phyloP scores from a whole-genome alignment of 2,113 vertebrate species.

The Ailuropoda melanoleuca region DNA sequence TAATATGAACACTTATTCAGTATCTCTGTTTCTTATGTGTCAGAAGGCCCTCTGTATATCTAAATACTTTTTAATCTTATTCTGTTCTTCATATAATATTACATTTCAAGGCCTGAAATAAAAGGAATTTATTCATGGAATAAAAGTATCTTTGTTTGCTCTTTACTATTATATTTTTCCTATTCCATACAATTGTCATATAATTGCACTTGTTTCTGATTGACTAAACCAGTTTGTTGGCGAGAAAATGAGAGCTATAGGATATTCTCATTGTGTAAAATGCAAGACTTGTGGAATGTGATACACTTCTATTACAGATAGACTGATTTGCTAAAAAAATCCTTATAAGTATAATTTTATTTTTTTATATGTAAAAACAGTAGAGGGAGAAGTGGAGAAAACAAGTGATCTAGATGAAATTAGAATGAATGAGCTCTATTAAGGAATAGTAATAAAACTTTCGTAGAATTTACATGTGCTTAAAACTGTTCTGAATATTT shows the following conservation, averaged over 20 bases:
- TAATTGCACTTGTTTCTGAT: slow-evolving; percentile 14
- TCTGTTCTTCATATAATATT: slow-evolving; percentile 15
- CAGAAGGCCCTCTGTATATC: neutral
- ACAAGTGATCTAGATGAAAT: slow-evolving; percentile 30
- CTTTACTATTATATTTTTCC: neutral
- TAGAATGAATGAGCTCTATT: neutral
- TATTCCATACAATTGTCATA: neutral
- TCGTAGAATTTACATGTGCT: neutral
- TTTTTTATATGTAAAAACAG: neutral
- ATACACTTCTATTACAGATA: neutral
- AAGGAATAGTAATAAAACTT: slow-evolving; percentile 20
- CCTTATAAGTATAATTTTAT: neutral
- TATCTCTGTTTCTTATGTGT: neutral
- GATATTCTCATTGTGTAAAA: slow-evolving; percentile 22
- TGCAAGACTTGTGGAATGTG: neutral
- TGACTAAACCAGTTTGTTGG: neutral
- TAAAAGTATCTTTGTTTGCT: slow-evolving; percentile 10
- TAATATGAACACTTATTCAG: neutral
- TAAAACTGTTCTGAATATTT: neutral
- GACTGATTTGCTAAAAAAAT: neutral
- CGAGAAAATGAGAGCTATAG: neutral
- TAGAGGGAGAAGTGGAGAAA: neutral
- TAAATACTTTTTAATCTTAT: slow-evolving; percentile 34
- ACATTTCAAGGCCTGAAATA: slow-evolving; percentile 20
- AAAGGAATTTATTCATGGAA: neutral